Evolutionary conservation across 1,140 invertebrate genomes (phyloP), one percentile per base, ranked within the genome.

Genomic region (Cydia strobilella): DNA sequence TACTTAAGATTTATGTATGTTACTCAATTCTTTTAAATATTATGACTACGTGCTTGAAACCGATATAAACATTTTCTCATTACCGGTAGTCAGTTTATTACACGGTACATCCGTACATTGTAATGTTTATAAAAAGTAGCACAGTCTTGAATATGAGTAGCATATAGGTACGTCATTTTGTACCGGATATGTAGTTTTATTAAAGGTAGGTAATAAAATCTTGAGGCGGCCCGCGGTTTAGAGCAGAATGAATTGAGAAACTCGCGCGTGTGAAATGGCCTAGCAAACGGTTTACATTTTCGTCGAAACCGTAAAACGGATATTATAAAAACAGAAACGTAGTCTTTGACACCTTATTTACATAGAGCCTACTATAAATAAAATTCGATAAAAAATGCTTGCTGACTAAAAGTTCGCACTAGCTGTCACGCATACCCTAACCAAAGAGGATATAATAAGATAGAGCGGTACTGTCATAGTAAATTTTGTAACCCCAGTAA

Each of bases 191-290:
- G 9, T 59, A 51, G 48, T 59, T 59, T 59, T 59, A 59, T 59
- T 59, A 59, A 45, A 12, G 54, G 54, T 59, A 12, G 54, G 54
- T 59, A 59, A n/a, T 59, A 59, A 59, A 23, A 59, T 23, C 51
- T 59, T 59, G 51, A 59, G n/a, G n/a, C n/a, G n/a, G n/a, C n/a
- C n/a, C 51, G 18, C 51, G 51, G 48, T 51, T 51, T 59, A 20
- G 54, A 59, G 18, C 54, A 23, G 54, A 59, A 59, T 59, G n/a
- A 23, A 59, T 59, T 59, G 54, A 23, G 54, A 59, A 59, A 23
- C 54, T 59, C 54, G 54, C 51, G 51, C 54, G 20, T 10, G 10
- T 59, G 20, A 59, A 59, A 59, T 10, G 9, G 9, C 18, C 54
- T 20, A n/a, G n/a, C 15, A 18, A 27, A 18, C 7, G 51, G 15